Percentiles rank a stretch among this genome's conserved stretches.
Conservation (phyloP, 1,140 invertebrate genomes). For the Zaprionus capensis region DNA sequence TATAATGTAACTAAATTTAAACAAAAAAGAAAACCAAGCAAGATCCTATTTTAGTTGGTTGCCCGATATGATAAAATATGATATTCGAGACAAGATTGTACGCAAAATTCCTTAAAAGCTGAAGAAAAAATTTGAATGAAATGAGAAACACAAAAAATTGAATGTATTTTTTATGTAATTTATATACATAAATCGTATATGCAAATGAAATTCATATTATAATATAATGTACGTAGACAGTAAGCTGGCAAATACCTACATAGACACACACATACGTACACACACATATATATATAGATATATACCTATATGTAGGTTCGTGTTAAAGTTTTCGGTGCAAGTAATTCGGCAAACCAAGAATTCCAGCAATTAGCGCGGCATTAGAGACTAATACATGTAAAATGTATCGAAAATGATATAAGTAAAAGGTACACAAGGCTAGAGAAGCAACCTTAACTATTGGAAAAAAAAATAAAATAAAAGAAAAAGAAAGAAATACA, state of each 20-base stretch:
- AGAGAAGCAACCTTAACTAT: conserved; percentile 74
- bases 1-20: conserved; percentile 61
- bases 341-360: conserved; percentile 40
- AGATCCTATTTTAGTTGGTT: conserved; percentile 55
- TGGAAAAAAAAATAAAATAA: conserved; percentile 49
- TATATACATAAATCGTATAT: conserved; percentile 59
- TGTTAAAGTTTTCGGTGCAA: conserved; percentile 54
- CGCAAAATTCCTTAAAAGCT: conserved; percentile 42
- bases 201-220: conserved; percentile 39
- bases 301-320: conserved; percentile 30
- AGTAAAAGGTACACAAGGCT: conserved; percentile 28
- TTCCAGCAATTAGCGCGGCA: conserved; percentile 54
- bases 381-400: conserved; percentile 65
- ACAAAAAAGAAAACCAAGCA: conserved; percentile 23
- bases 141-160: conserved; percentile 39
- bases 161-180: conserved; percentile 80
- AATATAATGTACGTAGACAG: conserved; percentile 53
- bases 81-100: conserved; percentile 11
- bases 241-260: conserved; percentile 53
- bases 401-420: conserved; percentile 41
- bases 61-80: conserved; percentile 11
- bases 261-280: conserved; percentile 23
- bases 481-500: conserved; percentile 23
- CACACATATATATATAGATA: conserved; percentile 26
- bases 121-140: conserved; percentile 36